These are phyloP conservation scores for Sorex araneus DNA, from an alignment of 2,113 vertebrate genomes.

Conservation along the genomic window DNA sequence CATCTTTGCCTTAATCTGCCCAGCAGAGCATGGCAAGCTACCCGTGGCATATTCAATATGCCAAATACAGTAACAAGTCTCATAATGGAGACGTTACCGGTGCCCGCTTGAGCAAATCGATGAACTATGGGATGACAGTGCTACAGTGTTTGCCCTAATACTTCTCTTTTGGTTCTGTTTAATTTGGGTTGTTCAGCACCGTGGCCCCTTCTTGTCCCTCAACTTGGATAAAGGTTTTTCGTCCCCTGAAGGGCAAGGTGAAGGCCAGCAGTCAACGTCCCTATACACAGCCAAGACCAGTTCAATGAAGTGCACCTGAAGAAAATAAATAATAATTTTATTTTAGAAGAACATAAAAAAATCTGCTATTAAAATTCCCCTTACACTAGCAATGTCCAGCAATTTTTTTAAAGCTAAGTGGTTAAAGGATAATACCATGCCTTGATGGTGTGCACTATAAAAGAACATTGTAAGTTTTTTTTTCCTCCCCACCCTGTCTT, in stretches of 20 bases:
- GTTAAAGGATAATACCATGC: background rate
- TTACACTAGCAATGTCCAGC: background rate
- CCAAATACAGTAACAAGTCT: too few species aligned
- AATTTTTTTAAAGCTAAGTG: background rate
- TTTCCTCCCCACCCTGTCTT: too few species aligned
- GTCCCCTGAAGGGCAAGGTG: constrained; percentile 86
- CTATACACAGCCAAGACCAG: constrained; percentile 98
- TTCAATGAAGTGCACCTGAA: constrained; percentile 99
- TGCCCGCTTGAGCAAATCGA: too few species aligned
- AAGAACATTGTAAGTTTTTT: background rate
- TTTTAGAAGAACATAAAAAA: background rate
- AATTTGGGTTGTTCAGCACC: constrained; percentile 77
- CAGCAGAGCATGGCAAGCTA: too few species aligned
- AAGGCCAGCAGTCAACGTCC: constrained; percentile 92
- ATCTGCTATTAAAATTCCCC: too few species aligned
- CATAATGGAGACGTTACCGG: too few species aligned
- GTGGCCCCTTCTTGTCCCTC: constrained; percentile 77
- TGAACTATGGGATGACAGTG: too few species aligned
- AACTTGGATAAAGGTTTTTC: constrained; percentile 90
- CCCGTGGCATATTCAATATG: too few species aligned
- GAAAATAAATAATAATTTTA: background rate
- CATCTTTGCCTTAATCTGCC: constrained; percentile 99
- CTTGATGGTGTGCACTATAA: background rate
- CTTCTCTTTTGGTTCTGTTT: constrained; percentile 90
- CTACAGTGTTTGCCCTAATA: constrained; percentile 99